Evolutionary conservation across 2,113 vertebrate species (phyloP).

Genomic region (Catharus minimus): DNA sequence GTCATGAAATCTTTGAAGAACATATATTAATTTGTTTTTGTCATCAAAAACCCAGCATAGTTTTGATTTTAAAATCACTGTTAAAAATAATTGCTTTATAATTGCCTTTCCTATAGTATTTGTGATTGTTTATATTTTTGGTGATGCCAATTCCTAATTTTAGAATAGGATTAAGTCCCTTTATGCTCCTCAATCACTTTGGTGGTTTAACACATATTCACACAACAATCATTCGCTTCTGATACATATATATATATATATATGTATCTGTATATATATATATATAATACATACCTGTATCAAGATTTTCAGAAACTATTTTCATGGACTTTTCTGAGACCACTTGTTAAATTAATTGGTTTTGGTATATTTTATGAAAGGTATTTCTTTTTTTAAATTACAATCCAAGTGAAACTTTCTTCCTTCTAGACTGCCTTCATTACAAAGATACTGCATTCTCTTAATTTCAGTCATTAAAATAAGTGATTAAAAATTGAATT

Average conservation of each 20-base stretch:
- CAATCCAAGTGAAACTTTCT: background rate
- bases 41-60: background rate
- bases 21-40: background rate
- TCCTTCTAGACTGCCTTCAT: background rate
- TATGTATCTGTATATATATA: no score
- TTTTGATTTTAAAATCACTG: background rate
- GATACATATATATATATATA: no score
- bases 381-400: fast-evolving
- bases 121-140: background rate
- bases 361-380: background rate
- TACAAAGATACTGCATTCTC: background rate
- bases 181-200: background rate
- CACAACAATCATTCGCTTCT: background rate
- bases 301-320: background rate
- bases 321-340: background rate
- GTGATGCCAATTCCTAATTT: background rate
- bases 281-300: no score
- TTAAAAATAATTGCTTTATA: background rate
- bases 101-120: background rate
- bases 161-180: background rate
- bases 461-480: background rate
- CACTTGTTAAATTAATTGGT: background rate
- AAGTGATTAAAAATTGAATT: background rate
- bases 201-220: background rate
- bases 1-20: background rate